Base-by-base conservation (phyloP, 2,888 invertebrate species). In the Tetropium fuscum region DNA sequence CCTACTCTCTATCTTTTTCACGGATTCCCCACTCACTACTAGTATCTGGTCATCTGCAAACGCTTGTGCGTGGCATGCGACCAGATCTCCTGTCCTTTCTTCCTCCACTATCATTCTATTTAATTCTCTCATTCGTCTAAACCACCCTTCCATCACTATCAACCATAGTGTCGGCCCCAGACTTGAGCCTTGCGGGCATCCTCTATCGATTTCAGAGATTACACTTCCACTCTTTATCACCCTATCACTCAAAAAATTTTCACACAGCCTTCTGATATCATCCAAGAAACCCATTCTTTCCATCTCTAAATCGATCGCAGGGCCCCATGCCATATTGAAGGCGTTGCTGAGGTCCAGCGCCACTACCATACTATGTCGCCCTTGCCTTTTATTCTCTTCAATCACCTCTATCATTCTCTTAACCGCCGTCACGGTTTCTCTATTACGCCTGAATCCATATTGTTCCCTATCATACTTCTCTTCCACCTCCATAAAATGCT, bases 131-230 rank as follows among this genome's bases (percentile, higher is more conserved):
- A 43, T 48, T 16, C 10, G 15, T 3, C 18, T 5, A 19, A 51
- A 51, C 51, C 51, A 51, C 11, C 22, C 20, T 4, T 51, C 51
- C 51, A 51, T 51, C 8, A 51, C 10, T 8, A 34, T 7, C 1
- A 48, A 15, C 48, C 48, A 48, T 48, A 48, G n/a, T n/a, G n/a
- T n/a, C n/a, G 51, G 51, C 0, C 51, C 51, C 8, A 51, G 34
- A 10, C 51, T 51, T 2, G 38, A 51, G 3, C 51, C 51, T 22
- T 51, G 51, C 5, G 51, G 38, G 22, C 51, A 51, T 2, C 51
- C 51, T 2, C 7, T n/a, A 2, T 27, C 27, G 2, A n/a, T n/a
- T 7, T 27, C 7, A 7, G 8, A 27, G 7, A n/a, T n/a, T 27
- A 2, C n/a, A 2, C 27, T n/a, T 27, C 7, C 27, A n/a, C 7